Evolutionary conservation across 2,797 vertebrate species (phyloP).

Genomic region (Buceros bicornis): DNA sequence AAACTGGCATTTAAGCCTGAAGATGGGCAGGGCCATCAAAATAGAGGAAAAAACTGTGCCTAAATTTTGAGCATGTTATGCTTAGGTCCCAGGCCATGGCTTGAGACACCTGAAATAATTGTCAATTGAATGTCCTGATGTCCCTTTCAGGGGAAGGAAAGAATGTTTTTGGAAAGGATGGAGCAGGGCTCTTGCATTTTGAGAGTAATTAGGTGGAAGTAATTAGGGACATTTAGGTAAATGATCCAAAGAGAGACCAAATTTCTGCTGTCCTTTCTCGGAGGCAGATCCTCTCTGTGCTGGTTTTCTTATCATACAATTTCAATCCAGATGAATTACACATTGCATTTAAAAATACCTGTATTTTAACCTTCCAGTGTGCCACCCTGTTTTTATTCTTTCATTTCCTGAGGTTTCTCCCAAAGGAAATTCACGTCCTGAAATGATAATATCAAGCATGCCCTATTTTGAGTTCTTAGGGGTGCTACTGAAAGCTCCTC

Average conservation of each 20-base stretch:
- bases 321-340: not conserved
- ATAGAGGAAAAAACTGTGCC: not conserved
- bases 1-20: not conserved
- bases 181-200: not conserved
- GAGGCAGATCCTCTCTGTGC: not conserved
- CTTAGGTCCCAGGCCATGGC: not conserved
- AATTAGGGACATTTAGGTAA: not conserved
- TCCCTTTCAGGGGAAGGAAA: not conserved
- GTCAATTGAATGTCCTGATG: not conserved
- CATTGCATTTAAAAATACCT: not conserved
- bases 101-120: not conserved
- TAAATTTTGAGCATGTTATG: not conserved
- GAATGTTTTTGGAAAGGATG: not conserved
- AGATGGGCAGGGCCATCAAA: not conserved
- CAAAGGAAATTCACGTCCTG: not conserved
- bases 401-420: not conserved
- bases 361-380: not conserved
- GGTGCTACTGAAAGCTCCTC: constrained; percentile 15
- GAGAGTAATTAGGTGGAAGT: not conserved
- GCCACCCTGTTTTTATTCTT: not conserved
- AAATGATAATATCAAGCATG: constrained; percentile 25
- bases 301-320: not conserved
- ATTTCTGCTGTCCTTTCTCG: not conserved
- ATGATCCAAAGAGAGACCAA: not conserved
- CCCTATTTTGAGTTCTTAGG: constrained; percentile 21